Conservation (phyloP, 1,140 invertebrate species). For the Littorina saxatilis region DNA sequence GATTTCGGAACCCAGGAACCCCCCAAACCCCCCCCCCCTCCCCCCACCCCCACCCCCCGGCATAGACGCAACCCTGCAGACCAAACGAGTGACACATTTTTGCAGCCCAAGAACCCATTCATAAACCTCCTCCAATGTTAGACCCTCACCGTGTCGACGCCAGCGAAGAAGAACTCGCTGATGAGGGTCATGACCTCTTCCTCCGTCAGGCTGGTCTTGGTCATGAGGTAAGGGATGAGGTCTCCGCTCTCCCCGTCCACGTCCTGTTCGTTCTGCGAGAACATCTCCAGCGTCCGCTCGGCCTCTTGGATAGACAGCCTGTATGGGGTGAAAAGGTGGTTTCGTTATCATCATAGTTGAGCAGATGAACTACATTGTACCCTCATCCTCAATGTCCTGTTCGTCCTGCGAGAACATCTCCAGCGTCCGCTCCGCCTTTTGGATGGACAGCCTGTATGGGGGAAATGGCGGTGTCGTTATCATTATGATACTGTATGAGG, state of each 20-base stretch:
- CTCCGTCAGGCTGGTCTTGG: conserved; percentile 44
- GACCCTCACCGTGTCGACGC: conserved; percentile 62
- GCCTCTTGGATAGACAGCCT: conserved; percentile 49
- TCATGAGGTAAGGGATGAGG: conserved; percentile 53
- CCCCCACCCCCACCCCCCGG: too few species aligned
- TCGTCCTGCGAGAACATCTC: conserved; percentile 14
- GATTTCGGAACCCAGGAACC: too few species aligned
- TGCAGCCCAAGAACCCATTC: too few species aligned
- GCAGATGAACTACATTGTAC: too few species aligned
- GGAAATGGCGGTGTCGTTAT: background rate
- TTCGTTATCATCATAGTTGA: too few species aligned
- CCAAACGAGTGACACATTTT: too few species aligned
- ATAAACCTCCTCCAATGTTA: too few species aligned
- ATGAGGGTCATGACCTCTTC: conserved; percentile 48
- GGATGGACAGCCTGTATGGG: conserved; percentile 39
- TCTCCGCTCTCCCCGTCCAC: conserved; percentile 47
- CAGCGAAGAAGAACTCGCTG: conserved; percentile 57
- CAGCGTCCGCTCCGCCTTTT: conserved; percentile 41
- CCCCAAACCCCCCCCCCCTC: too few species aligned
- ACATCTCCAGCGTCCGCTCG: conserved; percentile 22
- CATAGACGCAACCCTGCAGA: too few species aligned
- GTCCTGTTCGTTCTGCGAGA: conserved; percentile 22
- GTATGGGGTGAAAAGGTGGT: background rate
- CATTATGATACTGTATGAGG: conserved; percentile 26
- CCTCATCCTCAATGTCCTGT: background rate